phyloP scores from a whole-genome alignment of 2,113 vertebrate species.

The Larimichthys crocea region DNA sequence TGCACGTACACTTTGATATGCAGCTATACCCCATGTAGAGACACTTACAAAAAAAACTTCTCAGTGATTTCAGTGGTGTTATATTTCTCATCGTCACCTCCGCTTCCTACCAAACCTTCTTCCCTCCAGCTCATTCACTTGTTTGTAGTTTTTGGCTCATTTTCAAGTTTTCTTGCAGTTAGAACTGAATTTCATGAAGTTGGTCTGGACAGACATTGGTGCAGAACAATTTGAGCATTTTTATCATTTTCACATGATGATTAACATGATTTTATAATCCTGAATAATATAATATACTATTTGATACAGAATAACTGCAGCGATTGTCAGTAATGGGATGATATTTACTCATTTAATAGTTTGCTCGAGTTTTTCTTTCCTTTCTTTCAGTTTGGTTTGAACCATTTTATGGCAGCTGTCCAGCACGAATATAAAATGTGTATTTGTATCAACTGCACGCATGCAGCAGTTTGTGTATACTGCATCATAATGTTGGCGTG shows the following conservation, averaged over 20 bases:
- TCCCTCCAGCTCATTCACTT: conserved; percentile 30
- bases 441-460: background rate
- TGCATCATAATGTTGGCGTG: conserved; percentile 1
- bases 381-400: background rate
- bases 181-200: conserved; percentile 28
- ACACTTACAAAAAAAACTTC: background rate
- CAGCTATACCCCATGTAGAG: background rate
- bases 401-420: conserved; percentile 10
- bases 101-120: conserved; percentile 17
- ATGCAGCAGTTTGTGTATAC: conserved; percentile 1
- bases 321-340: background rate
- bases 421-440: background rate
- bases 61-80: conserved; percentile 8
- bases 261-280: background rate
- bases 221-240: background rate
- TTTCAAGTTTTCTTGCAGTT: conserved; percentile 3
- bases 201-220: background rate
- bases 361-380: background rate
- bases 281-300: background rate
- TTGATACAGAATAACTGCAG: background rate
- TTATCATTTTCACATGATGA: background rate
- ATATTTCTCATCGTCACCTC: background rate
- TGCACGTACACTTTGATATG: background rate
- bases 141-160: conserved; percentile 22
- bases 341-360: background rate